These are phyloP conservation scores for Pangasius krempfi DNA, from an alignment of 2,797 vertebrate species.

Conservation along the genomic window DNA sequence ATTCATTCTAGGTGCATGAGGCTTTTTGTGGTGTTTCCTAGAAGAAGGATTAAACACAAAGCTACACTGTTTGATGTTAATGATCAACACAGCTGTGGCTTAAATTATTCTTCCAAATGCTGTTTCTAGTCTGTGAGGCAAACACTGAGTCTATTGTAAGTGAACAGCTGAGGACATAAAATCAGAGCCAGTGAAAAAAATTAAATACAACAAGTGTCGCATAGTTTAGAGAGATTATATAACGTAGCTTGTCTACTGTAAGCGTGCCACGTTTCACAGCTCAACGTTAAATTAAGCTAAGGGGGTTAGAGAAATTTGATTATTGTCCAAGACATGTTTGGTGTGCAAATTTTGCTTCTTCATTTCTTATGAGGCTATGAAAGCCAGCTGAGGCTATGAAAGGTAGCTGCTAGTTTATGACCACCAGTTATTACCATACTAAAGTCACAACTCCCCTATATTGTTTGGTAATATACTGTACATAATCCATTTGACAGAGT, in stretches of 20 bases:
- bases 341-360: not conserved
- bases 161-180: constrained; percentile 21
- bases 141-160: constrained; percentile 10
- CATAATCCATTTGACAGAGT: not conserved
- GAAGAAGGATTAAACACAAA: not conserved
- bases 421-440: not conserved
- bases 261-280: not conserved
- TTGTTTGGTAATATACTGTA: not conserved
- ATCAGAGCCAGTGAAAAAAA: not conserved
- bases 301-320: not conserved
- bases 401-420: not conserved
- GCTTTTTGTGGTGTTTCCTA: not conserved
- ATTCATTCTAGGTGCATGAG: not conserved
- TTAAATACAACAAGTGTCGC: not conserved
- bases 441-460: not conserved
- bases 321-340: not conserved
- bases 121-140: not conserved
- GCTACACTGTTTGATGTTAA: constrained; percentile 6
- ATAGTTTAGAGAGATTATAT: not conserved
- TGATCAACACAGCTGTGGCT: not conserved
- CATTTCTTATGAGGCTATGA: not conserved
- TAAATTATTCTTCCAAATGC: not conserved
- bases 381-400: not conserved
- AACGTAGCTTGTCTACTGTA: not conserved
- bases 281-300: not conserved